These are phyloP conservation scores for Lissonota sp. DNA, from an alignment of 2,888 invertebrate species.

Conservation along the genomic window DNA sequence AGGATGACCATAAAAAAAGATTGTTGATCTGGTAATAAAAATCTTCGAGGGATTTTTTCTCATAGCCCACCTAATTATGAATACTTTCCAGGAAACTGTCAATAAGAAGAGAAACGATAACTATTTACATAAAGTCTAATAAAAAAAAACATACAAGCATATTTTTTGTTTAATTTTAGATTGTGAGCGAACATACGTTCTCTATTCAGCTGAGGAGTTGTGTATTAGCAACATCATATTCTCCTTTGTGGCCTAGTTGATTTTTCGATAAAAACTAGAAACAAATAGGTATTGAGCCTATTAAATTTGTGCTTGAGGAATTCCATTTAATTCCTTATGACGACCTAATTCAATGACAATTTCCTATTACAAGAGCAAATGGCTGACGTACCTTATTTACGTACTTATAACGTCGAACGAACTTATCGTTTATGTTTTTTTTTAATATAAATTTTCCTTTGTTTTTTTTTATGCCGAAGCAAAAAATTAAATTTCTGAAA, in stretches of 20 bases:
- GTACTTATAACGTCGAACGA: constrained; percentile 50
- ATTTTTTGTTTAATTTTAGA: not conserved
- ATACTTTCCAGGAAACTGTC: constrained; percentile 43
- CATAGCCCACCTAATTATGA: constrained; percentile 21
- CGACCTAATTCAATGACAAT: constrained; percentile 48
- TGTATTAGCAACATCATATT: constrained; percentile 25
- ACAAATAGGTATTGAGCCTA: constrained; percentile 47
- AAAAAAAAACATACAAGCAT: not conserved
- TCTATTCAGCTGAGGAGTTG: constrained; percentile 34
- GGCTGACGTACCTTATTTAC: constrained; percentile 59
- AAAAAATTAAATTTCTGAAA: constrained; percentile 13
- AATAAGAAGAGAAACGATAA: constrained; percentile 35
- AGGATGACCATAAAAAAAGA: not conserved
- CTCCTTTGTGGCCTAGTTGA: constrained; percentile 44
- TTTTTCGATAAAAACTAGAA: not conserved
- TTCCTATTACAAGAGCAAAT: constrained; percentile 59
- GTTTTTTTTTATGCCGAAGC: constrained; percentile 51
- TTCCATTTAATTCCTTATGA: constrained; percentile 32
- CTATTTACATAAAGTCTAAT: constrained; percentile 31
- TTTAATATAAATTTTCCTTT: not conserved
- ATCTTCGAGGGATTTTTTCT: constrained; percentile 41
- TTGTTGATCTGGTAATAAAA: constrained; percentile 26
- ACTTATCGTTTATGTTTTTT: constrained; percentile 31
- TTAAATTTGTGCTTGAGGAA: constrained; percentile 23
- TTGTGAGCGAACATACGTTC: constrained; percentile 37